These are phyloP conservation scores for Drosophila phalerata DNA, from an alignment of 2,888 invertebrate genomes.

Conservation along the genomic window DNA sequence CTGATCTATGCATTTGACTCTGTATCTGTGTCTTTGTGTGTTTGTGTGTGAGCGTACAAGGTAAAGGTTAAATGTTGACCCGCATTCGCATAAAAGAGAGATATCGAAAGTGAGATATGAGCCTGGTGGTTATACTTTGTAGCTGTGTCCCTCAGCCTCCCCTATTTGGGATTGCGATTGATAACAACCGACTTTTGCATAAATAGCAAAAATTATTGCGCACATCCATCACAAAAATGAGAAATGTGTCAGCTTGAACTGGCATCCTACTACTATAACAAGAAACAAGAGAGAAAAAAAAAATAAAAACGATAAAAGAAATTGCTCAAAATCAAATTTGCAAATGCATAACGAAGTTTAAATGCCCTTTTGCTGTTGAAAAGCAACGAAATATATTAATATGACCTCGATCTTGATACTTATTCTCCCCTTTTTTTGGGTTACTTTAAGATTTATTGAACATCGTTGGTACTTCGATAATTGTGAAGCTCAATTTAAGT, in stretches of 20 bases:
- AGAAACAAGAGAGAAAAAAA: conserved; percentile 1
- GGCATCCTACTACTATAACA: conserved; percentile 37
- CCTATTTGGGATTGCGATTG: conserved; percentile 40
- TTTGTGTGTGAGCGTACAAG: conserved; percentile 54
- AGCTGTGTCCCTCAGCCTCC: background rate
- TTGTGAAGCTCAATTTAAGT: no score
- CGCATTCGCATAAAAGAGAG: conserved; percentile 62
- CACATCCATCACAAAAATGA: conserved; percentile 77
- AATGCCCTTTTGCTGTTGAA: conserved; percentile 7
- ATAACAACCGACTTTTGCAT: conserved; percentile 73
- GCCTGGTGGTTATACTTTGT: conserved; percentile 15
- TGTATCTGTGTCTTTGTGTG: background rate
- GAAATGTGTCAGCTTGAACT: conserved; percentile 72
- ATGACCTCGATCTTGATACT: background rate
- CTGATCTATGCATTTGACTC: conserved; percentile 60
- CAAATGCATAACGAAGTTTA: conserved; percentile 13
- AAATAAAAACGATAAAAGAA: conserved; percentile 27
- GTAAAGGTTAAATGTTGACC: conserved; percentile 80
- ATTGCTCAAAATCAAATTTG: conserved; percentile 19
- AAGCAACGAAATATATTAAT: background rate
- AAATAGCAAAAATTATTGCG: conserved; percentile 80
- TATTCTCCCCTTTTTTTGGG: no score
- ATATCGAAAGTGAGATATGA: conserved; percentile 45
- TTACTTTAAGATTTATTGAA: no score
- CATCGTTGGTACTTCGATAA: no score